Base-by-base conservation (phyloP, 2,888 invertebrate genomes). In the Lasioglossum pauxillum region DNA sequence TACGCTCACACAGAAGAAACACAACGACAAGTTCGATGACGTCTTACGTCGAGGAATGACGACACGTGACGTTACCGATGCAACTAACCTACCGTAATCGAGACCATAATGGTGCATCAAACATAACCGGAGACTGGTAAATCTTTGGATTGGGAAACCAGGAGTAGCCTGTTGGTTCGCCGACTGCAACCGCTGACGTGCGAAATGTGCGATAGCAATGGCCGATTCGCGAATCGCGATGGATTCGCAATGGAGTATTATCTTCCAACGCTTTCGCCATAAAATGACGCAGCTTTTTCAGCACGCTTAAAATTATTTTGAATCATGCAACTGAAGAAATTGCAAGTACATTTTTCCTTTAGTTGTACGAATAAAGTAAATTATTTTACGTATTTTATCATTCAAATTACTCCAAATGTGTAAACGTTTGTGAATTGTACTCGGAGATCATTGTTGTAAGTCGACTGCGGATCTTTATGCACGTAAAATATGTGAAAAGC, bases 71-170 rank as follows among this genome's bases (percentile, higher is more conserved):
- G 93, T 92, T 90, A 82, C 81, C 86, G 93, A 95, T 95, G 95
- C 95, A 95, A 95, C 95, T 95, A 94, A 95, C 95, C 94, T 95
- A 94, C 94, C 94, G 93, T 94, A 95, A 95, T 94, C 93, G 91
- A 91, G 93, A 93, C 91, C 92, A 93, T 91, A 93, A 94, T 95
- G 94, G 94, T 95, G 95, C 95, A 95, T 95, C 95, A 92, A 93
- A 94, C 95, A 94, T 95, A 95, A 95, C 94, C 94, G 94, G 93
- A 94, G 94, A 91, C 93, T 93, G 93, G 94, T 95, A 95, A 95
- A 95, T 95, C 95, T 93, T 93, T 92, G 88, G 88, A 91, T 83
- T 78, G 91, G 95, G 95, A 92, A 73, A 87, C 57, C 94, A 95
- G 91, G 89, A 91, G 79, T 60, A 23, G 38, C 80, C 67, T 19